Evolutionary conservation across 2,113 vertebrate species (phyloP).

Genomic region (Lepus europaeus): DNA sequence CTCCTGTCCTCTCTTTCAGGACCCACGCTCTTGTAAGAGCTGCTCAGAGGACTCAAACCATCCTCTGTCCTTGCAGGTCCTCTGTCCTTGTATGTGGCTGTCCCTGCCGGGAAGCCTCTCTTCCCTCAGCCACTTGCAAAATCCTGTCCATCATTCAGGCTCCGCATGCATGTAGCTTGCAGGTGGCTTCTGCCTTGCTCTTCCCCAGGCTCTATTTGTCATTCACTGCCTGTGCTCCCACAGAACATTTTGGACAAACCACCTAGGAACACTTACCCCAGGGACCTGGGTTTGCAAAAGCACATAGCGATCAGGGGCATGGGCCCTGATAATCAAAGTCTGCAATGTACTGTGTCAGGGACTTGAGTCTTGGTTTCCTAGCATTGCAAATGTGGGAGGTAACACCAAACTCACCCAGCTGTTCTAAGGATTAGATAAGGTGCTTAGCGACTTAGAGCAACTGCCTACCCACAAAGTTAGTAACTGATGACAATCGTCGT

Average conservation of each 20-base stretch:
- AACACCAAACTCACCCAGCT: not conserved
- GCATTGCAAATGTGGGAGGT: not conserved
- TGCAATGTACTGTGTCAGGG: not conserved
- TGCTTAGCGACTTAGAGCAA: not conserved
- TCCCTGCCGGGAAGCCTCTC: not conserved
- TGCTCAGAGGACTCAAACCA: not conserved
- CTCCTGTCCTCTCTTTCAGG: not conserved
- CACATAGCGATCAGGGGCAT: not conserved
- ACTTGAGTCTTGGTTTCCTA: not conserved
- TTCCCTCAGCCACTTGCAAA: not conserved
- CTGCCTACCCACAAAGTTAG: not conserved
- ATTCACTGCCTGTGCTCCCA: not conserved
- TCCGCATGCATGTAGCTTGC: not conserved
- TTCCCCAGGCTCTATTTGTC: not conserved
- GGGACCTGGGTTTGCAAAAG: not conserved
- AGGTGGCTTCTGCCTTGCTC: not conserved
- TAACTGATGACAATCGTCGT: not conserved
- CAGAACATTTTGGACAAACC: not conserved
- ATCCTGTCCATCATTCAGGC: not conserved
- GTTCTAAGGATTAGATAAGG: not conserved
- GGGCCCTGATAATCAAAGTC: slow-evolving; percentile 4
- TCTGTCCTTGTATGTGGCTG: not conserved
- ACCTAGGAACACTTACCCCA: not conserved
- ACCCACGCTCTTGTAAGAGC: not conserved
- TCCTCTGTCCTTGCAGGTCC: not conserved